phyloP scores from a whole-genome alignment of 2,113 vertebrate species.

The Silurus asotus region DNA sequence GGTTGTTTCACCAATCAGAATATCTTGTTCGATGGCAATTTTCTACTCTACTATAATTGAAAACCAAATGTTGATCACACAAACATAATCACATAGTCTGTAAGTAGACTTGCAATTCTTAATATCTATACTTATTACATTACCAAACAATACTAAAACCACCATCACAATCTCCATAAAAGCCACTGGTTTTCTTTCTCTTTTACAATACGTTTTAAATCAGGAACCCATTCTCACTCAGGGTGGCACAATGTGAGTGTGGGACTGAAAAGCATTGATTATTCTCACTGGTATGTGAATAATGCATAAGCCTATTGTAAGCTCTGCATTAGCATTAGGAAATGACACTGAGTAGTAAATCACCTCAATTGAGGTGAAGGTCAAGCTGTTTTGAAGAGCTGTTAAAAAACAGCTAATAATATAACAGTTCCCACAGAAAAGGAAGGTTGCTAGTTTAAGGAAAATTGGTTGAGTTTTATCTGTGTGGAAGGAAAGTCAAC shows the following conservation, averaged over 20 bases:
- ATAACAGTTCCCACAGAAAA: not conserved
- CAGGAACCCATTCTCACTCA: not conserved
- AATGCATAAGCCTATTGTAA: slow-evolving; percentile 16
- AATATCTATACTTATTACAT: not conserved
- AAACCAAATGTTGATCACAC: not conserved
- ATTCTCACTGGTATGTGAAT: slow-evolving; percentile 17
- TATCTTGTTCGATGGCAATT: not conserved
- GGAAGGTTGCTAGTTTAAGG: not conserved
- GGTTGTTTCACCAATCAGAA: not conserved
- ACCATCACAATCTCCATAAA: not conserved
- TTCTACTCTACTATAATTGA: not conserved
- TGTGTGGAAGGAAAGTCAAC: not conserved
- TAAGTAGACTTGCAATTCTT: not conserved
- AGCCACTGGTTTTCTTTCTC: not conserved
- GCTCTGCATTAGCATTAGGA: not conserved
- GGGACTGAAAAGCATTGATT: not conserved
- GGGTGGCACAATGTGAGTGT: not conserved
- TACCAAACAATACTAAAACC: not conserved
- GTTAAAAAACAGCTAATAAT: not conserved
- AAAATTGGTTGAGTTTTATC: not conserved
- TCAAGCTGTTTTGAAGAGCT: not conserved
- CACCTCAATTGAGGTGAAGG: not conserved
- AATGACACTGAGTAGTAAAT: not conserved
- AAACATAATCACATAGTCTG: not conserved
- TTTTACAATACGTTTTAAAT: not conserved